Conservation (phyloP, 2,888 invertebrate species). For the Brachypalpus laphriformis region DNA sequence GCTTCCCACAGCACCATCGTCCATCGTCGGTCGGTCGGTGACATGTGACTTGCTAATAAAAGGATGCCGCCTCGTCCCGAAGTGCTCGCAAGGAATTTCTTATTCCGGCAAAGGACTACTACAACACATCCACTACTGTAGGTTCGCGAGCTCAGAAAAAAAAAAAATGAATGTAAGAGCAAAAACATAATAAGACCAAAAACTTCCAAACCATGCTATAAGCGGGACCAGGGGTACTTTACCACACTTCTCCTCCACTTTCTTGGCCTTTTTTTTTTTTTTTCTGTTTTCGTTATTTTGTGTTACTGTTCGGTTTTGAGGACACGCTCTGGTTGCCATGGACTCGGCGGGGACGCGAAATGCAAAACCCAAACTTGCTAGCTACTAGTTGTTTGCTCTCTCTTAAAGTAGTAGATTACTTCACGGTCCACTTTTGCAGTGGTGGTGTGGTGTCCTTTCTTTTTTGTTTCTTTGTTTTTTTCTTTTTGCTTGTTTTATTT, state of each 20-base stretch:
- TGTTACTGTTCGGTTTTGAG: constrained; percentile 55
- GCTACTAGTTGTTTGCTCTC: constrained; percentile 37
- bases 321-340: constrained; percentile 70
- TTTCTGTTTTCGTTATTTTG: constrained; percentile 41
- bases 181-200: constrained; percentile 14
- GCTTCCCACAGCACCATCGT: background rate
- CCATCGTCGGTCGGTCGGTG: constrained; percentile 38
- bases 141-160: background rate
- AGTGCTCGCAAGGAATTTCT: constrained; percentile 61
- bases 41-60: constrained; percentile 60
- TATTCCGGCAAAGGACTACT: constrained; percentile 58
- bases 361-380: constrained; percentile 60
- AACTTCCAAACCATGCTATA: background rate
- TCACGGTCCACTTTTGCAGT: constrained; percentile 51
- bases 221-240: constrained; percentile 9
- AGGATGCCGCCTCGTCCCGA: constrained; percentile 54
- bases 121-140: constrained; percentile 23
- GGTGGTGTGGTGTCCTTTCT: constrained; percentile 47
- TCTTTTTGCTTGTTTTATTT: constrained; percentile 20
- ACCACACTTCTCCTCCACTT: constrained; percentile 34
- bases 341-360: constrained; percentile 57
- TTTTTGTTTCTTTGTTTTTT: constrained; percentile 4
- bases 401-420: constrained; percentile 55
- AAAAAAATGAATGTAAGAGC: constrained; percentile 6
- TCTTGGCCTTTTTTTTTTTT: constrained; percentile 22